phyloP scores from a whole-genome alignment of 1,140 invertebrate species.

The Piezodorus guildinii region DNA sequence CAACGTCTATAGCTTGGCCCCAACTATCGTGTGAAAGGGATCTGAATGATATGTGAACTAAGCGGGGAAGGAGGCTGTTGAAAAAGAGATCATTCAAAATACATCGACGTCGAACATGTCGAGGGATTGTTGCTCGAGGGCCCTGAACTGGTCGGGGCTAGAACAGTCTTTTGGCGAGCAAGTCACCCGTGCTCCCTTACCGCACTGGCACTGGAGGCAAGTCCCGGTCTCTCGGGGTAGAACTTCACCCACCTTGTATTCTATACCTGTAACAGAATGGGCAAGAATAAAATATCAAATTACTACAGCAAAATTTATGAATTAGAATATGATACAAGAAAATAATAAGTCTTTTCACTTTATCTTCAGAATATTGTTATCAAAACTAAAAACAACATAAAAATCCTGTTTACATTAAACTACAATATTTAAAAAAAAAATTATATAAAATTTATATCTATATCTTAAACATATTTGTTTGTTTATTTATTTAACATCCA shows the following conservation, averaged over 20 bases:
- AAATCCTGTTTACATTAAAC: too few species aligned
- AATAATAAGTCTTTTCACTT: too few species aligned
- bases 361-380: too few species aligned
- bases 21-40: background rate
- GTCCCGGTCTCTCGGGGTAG: constrained; percentile 55
- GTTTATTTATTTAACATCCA: too few species aligned
- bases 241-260: constrained; percentile 48
- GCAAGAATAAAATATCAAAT: too few species aligned
- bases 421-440: too few species aligned
- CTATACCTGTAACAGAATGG: constrained; percentile 40
- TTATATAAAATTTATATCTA: too few species aligned
- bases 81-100: constrained; percentile 25
- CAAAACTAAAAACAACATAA: too few species aligned
- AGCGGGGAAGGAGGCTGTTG: background rate
- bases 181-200: constrained; percentile 48
- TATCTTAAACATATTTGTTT: too few species aligned
- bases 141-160: constrained; percentile 32
- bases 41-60: constrained; percentile 15
- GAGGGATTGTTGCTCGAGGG: constrained; percentile 32
- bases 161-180: constrained; percentile 45
- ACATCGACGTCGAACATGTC: constrained; percentile 33
- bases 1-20: too few species aligned
- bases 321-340: too few species aligned
- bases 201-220: constrained; percentile 54
- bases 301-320: too few species aligned